Conservation (phyloP, 2,797 vertebrate genomes). For the Karalla daura region DNA sequence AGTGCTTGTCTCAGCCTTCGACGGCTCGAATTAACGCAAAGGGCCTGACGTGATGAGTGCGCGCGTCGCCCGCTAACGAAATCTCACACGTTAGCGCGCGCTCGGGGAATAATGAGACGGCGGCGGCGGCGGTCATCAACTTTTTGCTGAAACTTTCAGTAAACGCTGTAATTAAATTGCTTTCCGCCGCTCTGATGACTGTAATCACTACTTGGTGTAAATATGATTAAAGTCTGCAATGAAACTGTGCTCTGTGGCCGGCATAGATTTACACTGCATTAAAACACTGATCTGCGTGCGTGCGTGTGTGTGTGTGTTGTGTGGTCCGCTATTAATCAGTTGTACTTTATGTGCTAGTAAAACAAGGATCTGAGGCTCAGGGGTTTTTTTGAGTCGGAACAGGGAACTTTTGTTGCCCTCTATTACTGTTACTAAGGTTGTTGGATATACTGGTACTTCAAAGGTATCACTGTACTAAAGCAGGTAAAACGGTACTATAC, state of each 20-base stretch:
- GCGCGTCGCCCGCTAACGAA: slow-evolving; percentile 4
- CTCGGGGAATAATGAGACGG: slow-evolving; percentile 25
- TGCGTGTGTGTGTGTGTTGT: slow-evolving; percentile 4
- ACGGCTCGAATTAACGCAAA: slow-evolving; percentile 30
- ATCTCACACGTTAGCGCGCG: neutral
- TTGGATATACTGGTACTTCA: no score
- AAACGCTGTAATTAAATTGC: slow-evolving; percentile 5
- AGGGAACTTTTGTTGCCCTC: neutral
- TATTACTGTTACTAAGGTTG: neutral
- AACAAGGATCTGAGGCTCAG: neutral
- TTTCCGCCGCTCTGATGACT: slow-evolving; percentile 16
- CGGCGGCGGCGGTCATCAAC: neutral
- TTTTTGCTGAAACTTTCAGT: slow-evolving; percentile 12
- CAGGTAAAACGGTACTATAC: no score
- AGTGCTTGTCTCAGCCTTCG: slow-evolving; percentile 25
- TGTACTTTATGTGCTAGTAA: neutral
- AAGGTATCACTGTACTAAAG: no score
- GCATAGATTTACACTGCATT: slow-evolving; percentile 11
- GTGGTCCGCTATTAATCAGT: neutral
- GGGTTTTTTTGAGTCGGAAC: neutral
- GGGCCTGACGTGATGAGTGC: neutral
- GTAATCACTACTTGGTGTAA: slow-evolving; percentile 1
- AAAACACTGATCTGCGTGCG: slow-evolving; percentile 11
- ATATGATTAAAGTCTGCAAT: slow-evolving; percentile 13
- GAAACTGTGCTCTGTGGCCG: slow-evolving; percentile 1